Evolutionary conservation across 92 coral and sea anemone genomes (phyloP).

Genomic region (Montipora capitata): DNA sequence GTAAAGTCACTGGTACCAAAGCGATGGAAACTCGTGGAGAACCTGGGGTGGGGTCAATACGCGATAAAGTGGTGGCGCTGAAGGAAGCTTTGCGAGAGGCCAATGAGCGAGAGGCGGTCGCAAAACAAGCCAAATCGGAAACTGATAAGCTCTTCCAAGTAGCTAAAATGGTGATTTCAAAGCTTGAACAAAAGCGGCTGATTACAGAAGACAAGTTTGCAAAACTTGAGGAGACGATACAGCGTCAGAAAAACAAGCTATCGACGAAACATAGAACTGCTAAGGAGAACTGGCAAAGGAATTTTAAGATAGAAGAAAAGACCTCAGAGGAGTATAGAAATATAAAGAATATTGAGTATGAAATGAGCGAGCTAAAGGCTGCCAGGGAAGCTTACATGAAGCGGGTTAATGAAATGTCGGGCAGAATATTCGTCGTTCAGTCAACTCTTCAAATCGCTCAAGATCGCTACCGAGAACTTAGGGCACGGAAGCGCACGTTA

Average conservation of each 20-base stretch:
- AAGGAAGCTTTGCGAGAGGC: conserved; percentile 82
- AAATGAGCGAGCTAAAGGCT: conserved; percentile 78
- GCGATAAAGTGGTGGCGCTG: conserved; percentile 85
- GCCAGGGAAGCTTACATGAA: conserved; percentile 75
- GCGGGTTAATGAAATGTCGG: conserved; percentile 72
- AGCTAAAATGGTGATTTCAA: conserved; percentile 66
- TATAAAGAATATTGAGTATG: conserved; percentile 67
- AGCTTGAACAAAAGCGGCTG: conserved; percentile 76
- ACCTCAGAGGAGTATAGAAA: conserved; percentile 72
- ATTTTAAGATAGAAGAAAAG: conserved; percentile 68
- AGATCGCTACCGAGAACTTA: conserved; percentile 71
- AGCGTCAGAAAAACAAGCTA: conserved; percentile 62
- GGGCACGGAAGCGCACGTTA: conserved; percentile 72
- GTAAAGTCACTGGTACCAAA: conserved; percentile 15
- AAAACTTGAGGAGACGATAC: conserved; percentile 74
- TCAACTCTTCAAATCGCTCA: conserved; percentile 76
- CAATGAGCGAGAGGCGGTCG: conserved; percentile 71
- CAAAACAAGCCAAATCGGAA: conserved; percentile 65
- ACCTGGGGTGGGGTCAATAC: conserved; percentile 85
- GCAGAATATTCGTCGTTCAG: conserved; percentile 53
- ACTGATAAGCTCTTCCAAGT: conserved; percentile 81
- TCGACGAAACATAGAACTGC: conserved; percentile 60
- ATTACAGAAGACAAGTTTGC: conserved; percentile 82
- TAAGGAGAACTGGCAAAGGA: conserved; percentile 71
- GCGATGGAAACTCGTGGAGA: conserved; percentile 50